A percentile compares a stretch with the other conserved stretches of the same genome.
These are phyloP conservation scores for Coregonus suidteri DNA, from an alignment of 2,797 vertebrate species.

Conservation along the genomic window DNA sequence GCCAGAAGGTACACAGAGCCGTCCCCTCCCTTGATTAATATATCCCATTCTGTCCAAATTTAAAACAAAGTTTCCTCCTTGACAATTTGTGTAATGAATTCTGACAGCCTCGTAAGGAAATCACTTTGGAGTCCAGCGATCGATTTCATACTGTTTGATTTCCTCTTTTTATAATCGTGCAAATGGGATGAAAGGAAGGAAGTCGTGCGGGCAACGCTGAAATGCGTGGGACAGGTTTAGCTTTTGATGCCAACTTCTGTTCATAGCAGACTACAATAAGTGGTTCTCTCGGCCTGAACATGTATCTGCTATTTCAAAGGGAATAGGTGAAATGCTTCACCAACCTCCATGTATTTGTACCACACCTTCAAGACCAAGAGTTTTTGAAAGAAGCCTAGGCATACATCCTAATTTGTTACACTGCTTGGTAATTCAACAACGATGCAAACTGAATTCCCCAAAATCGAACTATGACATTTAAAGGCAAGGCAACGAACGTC, in stretches of 20 bases:
- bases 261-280: too few relatives aligned
- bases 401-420: not conserved
- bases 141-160: slow-evolving; percentile 25
- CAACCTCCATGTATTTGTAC: too few relatives aligned
- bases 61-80: not conserved
- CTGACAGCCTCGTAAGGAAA: slow-evolving; percentile 21
- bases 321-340: too few relatives aligned
- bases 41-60: slow-evolving; percentile 20
- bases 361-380: not conserved
- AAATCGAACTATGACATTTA: not conserved
- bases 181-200: slow-evolving; percentile 3
- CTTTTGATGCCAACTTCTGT: too few relatives aligned
- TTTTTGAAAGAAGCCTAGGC: not conserved
- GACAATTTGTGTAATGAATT: slow-evolving; percentile 21
- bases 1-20: not conserved
- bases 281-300: too few relatives aligned
- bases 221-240: not conserved
- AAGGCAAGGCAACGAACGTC: too few relatives aligned
- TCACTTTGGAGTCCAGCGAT: slow-evolving; percentile 33
- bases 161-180: slow-evolving; percentile 24
- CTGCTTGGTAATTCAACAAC: not conserved
- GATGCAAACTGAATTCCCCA: not conserved
- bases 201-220: not conserved
- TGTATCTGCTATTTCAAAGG: too few relatives aligned
- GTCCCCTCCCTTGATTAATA: slow-evolving; percentile 4